These are phyloP conservation scores for Syngnathus acus DNA, from an alignment of 2,797 vertebrate genomes.

Conservation along the genomic window DNA sequence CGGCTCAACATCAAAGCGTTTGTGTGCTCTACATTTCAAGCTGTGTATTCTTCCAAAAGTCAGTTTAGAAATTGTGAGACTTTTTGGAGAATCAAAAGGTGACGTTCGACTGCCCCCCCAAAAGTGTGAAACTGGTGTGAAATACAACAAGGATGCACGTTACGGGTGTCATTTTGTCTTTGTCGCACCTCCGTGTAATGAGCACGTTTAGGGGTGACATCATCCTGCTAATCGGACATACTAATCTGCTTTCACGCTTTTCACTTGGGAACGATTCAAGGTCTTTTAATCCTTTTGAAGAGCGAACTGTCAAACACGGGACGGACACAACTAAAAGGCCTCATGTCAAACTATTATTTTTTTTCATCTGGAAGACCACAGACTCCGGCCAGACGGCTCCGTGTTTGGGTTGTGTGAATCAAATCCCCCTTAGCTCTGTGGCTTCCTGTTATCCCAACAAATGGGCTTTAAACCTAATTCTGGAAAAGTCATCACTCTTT, in stretches of 20 bases:
- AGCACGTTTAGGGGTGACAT: constrained; percentile 32
- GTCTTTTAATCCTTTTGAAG: background rate
- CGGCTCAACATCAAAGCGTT: background rate
- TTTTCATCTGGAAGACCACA: constrained; percentile 60
- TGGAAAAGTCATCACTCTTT: constrained; percentile 39
- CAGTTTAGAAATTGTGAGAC: background rate
- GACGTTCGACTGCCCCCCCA: background rate
- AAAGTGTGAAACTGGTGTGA: constrained; percentile 27
- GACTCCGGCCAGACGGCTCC: constrained; percentile 68
- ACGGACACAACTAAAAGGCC: background rate
- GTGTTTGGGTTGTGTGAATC: constrained; percentile 50
- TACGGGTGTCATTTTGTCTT: constrained; percentile 24
- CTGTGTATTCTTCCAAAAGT: background rate
- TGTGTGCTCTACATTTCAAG: background rate
- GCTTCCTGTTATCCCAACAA: constrained; percentile 64
- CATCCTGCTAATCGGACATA: constrained; percentile 17
- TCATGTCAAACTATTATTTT: constrained; percentile 7
- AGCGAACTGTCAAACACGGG: background rate
- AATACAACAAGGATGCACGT: constrained; percentile 35
- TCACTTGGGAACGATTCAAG: constrained; percentile 10
- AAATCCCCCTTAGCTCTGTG: constrained; percentile 45
- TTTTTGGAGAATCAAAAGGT: background rate
- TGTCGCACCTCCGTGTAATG: constrained; percentile 10
- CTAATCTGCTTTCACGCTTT: constrained; percentile 19
- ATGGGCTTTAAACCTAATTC: constrained; percentile 32